Conservation (phyloP, 1,140 invertebrate genomes). For the Drosophila grimshawi region DNA sequence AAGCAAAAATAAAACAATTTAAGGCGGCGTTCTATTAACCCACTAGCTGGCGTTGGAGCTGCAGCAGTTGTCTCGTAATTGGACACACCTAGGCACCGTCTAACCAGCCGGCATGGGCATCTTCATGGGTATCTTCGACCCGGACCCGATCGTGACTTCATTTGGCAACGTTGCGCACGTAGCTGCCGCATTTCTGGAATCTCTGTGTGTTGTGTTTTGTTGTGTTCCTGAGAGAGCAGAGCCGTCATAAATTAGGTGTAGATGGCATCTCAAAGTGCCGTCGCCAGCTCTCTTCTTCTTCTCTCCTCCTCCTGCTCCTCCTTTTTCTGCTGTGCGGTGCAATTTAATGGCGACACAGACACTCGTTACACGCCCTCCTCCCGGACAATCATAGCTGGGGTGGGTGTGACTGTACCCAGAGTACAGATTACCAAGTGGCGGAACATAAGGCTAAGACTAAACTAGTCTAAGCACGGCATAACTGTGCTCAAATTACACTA, state of each 20-base stretch:
- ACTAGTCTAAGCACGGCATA: background rate
- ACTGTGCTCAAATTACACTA: background rate
- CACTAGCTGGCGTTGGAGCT: slow-evolving; percentile 49
- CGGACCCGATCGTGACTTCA: slow-evolving; percentile 61
- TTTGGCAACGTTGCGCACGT: slow-evolving; percentile 57
- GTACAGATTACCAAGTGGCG: background rate
- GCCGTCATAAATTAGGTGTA: slow-evolving; percentile 76
- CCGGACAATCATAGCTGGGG: slow-evolving; percentile 1
- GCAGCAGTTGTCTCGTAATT: slow-evolving; percentile 39
- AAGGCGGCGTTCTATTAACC: slow-evolving; percentile 67
- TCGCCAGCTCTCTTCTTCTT: slow-evolving; percentile 36
- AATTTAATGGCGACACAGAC: slow-evolving; percentile 53
- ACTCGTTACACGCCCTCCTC: background rate
- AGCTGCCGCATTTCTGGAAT: slow-evolving; percentile 59
- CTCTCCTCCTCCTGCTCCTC: too few species aligned
- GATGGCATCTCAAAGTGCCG: slow-evolving; percentile 77
- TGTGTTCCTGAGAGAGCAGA: slow-evolving; percentile 27
- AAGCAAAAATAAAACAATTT: background rate
- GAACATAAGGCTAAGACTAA: background rate
- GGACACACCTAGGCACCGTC: slow-evolving; percentile 51
- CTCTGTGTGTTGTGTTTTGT: slow-evolving; percentile 50
- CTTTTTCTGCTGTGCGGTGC: slow-evolving; percentile 27
- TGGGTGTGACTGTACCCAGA: slow-evolving; percentile 21
- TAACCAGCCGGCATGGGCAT: background rate
- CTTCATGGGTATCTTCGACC: slow-evolving; percentile 27